Evolutionary conservation across 1,140 invertebrate species (phyloP), one percentile per base, ranked within the genome.

Genomic region (Octopus sinensis): DNA sequence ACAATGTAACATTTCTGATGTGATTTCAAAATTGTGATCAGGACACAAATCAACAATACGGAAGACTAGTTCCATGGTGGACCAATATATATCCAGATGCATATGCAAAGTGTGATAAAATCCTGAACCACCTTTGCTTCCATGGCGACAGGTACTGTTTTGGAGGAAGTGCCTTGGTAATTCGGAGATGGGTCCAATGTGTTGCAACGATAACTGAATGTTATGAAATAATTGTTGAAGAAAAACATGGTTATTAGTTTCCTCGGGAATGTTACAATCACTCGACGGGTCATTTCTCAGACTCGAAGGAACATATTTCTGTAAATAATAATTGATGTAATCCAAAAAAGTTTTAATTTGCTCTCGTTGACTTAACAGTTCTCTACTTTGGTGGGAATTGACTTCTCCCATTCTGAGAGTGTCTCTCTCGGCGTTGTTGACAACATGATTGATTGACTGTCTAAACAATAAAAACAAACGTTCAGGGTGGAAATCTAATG

Each of bases 11-110:
- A n/a, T 23, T 6, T 13, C 13, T 6, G 17, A n/a, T n/a, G 17
- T 17, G 68, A 73, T 13, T n/a, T 73, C 68, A 23, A 73, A 73
- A n/a, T 0, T 73, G 30, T 43, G 30, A 43, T 43, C 30, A 6
- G 68, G 68, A 73, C 13, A 73, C 30, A n/a, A n/a, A 23, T 73
- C 68, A 13, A 17, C 5, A n/a, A 73, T 23, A 23, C 17, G 68
- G 30, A 73, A 73, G 68, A 73, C 68, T 13, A 73, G 0, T 17
- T 73, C 68, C 17, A 73, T 4, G 0, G 30, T 6, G 5, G 68
- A 73, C 68, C 68, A 73, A 23, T 73, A 73, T n/a, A 73, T 73
- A 23, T 73, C 68, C 13, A 73, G 30, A 73, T 73, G 68, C 68
- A 73, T 13, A 23, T 73, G 68, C 5, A 73, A 73, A 5, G 30